Base-by-base conservation (phyloP, 2,888 invertebrate species). In the Acheta domesticus region DNA sequence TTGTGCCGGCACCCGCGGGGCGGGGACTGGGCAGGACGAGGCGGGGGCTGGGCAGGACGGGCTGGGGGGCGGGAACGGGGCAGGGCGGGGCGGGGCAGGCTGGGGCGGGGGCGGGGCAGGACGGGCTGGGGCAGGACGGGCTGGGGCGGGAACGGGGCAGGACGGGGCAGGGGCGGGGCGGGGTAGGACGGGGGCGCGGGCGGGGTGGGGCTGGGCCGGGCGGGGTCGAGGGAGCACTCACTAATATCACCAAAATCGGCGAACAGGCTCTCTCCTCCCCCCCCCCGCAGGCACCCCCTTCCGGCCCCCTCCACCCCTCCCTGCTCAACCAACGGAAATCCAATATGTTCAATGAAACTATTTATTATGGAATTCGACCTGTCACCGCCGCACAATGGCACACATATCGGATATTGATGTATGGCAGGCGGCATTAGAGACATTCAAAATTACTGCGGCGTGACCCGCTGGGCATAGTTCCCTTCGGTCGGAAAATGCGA, bases 341-440 rank as follows among this genome's bases (percentile, higher is more conserved):
- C 62, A 62, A 62, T 62, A 62, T 62, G 62, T 62, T 62, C 62
- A 62, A 62, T 62, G 62, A 62, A 62, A 62, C 62, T 62, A 62
- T 62, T 62, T 62, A 62, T 62, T 62, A 62, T 62, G 62, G 62
- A 62, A 62, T 62, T 62, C 62, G 62, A n/a, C 62, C 16, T 62
- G 62, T 62, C 62, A 62, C 62, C 62, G 62, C n/a, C 14, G 62
- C 62, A 62, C 62, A 62, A 62, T 62, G 62, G 62, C 62, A n/a
- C 62, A n/a, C 62, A 62, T 62, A 62, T 62, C 62, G 62, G 62
- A 62, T 62, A 12, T 62, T 62, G 62, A 62, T 62, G 62, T 12
- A 62, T 62, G 62, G 62, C 62, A 62, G 62, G 14, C 14, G 16
- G 62, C n/a, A 62, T 62, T 62, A 62, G n/a, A n/a, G 62, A 19